Conservation (phyloP, 1,140 invertebrate species). For the Drosophila bocqueti region DNA sequence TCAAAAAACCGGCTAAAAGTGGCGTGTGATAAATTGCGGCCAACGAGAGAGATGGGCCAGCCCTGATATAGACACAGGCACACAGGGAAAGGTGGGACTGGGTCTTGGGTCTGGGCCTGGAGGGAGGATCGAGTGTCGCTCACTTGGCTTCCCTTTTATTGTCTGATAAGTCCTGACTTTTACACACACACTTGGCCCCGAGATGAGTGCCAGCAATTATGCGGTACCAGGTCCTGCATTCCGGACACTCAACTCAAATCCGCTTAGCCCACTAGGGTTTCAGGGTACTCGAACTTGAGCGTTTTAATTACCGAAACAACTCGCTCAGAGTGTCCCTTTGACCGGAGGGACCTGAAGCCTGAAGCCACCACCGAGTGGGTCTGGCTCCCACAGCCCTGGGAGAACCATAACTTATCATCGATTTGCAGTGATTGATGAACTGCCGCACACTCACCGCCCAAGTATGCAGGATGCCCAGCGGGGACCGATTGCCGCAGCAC, state of each 20-base stretch:
- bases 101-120: background rate
- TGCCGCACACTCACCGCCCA: constrained; percentile 27
- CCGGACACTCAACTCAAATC: constrained; percentile 6
- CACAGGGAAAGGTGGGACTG: background rate
- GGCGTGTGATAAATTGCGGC: constrained; percentile 81
- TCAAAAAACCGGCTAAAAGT: constrained; percentile 73
- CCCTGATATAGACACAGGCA: constrained; percentile 30
- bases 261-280: constrained; percentile 1
- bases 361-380: background rate
- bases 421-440: constrained; percentile 42
- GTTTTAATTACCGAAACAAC: constrained; percentile 13
- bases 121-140: constrained; percentile 64
- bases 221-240: background rate
- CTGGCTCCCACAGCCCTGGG: background rate
- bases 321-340: background rate
- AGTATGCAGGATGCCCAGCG: constrained; percentile 30
- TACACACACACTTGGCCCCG: constrained; percentile 6
- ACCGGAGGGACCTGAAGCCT: too few relatives aligned
- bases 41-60: constrained; percentile 52
- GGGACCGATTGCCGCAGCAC: background rate
- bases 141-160: constrained; percentile 43
- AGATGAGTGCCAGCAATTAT: constrained; percentile 32
- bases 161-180: constrained; percentile 59
- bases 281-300: background rate
- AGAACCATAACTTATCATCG: background rate